Evolutionary conservation across 2,888 invertebrate genomes (phyloP).

Genomic region (Boloria selene): DNA sequence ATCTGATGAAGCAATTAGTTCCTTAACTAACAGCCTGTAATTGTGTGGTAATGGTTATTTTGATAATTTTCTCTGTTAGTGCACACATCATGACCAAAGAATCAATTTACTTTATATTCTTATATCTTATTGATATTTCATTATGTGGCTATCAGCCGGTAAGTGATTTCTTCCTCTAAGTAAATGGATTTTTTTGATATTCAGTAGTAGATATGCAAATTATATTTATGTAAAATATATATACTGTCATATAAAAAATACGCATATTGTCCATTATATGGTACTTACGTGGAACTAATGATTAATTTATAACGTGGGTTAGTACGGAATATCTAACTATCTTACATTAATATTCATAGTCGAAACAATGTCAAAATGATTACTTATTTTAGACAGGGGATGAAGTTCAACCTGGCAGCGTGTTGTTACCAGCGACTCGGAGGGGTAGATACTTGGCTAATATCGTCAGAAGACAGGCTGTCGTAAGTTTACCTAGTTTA

Average conservation of each 20-base stretch:
- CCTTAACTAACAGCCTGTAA: neutral
- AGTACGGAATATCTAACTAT: no score
- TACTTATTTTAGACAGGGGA: constrained; percentile 56
- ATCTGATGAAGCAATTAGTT: constrained; percentile 21
- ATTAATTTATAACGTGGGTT: no score
- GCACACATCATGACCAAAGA: constrained; percentile 9
- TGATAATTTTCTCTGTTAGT: neutral
- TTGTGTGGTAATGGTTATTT: constrained; percentile 6
- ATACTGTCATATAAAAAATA: no score
- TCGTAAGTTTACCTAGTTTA: constrained; percentile 49
- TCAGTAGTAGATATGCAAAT: no score
- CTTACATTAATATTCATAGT: no score
- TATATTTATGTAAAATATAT: neutral
- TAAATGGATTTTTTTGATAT: no score
- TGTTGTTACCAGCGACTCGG: constrained; percentile 66
- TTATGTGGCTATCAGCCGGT: constrained; percentile 33
- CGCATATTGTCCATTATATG: no score
- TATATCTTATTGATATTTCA: constrained; percentile 8
- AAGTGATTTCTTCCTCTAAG: neutral
- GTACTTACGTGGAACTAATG: no score
- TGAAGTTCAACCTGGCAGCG: constrained; percentile 65
- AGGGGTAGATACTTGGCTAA: constrained; percentile 71
- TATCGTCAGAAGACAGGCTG: constrained; percentile 70
- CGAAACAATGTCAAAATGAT: neutral
- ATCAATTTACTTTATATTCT: constrained; percentile 17